phyloP scores from a whole-genome alignment of 1,140 invertebrate genomes.

The Bradynema listronoti region DNA sequence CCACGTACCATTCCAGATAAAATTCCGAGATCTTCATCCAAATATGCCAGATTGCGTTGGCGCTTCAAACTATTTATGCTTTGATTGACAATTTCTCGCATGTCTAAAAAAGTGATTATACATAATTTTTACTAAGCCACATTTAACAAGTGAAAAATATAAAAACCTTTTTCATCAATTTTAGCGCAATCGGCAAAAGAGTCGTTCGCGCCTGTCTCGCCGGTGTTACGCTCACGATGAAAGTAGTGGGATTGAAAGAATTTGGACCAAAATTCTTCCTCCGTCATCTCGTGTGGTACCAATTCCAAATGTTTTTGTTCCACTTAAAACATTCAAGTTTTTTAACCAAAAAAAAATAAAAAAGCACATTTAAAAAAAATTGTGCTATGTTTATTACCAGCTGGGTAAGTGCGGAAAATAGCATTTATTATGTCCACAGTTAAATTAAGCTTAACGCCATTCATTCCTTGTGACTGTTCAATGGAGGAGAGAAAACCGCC shows the following conservation, averaged over 20 bases:
- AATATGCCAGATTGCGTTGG: slow-evolving; percentile 16
- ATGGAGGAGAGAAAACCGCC: slow-evolving; percentile 66
- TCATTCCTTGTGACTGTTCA: slow-evolving; percentile 83
- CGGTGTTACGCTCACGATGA: slow-evolving; percentile 75
- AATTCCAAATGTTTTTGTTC: slow-evolving; percentile 91
- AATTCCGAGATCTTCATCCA: slow-evolving; percentile 39
- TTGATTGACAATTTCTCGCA: slow-evolving; percentile 24
- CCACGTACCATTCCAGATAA: slow-evolving; percentile 36
- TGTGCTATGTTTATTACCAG: slow-evolving; percentile 60
- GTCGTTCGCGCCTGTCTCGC: slow-evolving; percentile 38
- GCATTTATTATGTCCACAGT: slow-evolving; percentile 91
- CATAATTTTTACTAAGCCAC: neutral
- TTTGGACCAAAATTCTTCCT: slow-evolving; percentile 96
- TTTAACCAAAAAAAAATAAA: slow-evolving; percentile 7
- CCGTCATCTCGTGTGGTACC: slow-evolving; percentile 87
- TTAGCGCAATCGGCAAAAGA: slow-evolving; percentile 46
- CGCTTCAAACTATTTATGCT: slow-evolving; percentile 25
- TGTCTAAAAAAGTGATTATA: slow-evolving; percentile 17
- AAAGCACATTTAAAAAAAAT: slow-evolving; percentile 2
- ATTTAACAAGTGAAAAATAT: neutral
- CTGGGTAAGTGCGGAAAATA: slow-evolving; percentile 98
- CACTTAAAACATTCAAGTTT: slow-evolving; percentile 62
- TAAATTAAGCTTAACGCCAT: slow-evolving; percentile 92
- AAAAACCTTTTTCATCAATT: slow-evolving; percentile 39
- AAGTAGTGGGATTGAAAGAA: slow-evolving; percentile 99